phyloP scores from a whole-genome alignment of 2,888 invertebrate species.

The Cosmorhoe ocellata region DNA sequence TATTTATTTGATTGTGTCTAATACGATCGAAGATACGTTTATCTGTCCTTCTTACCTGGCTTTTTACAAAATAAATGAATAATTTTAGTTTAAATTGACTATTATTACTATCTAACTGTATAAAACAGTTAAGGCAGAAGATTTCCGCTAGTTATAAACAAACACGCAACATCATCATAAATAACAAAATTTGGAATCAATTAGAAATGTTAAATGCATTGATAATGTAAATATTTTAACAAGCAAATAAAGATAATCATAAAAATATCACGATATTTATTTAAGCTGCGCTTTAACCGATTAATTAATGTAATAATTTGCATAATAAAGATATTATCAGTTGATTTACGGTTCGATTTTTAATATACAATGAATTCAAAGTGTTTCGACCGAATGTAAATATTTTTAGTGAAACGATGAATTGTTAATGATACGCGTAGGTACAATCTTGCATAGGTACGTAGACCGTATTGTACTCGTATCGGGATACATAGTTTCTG shows the following conservation, averaged over 20 bases:
- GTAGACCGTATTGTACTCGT: no score
- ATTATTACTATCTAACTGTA: no score
- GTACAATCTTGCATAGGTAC: no score
- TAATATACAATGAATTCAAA: constrained; percentile 25
- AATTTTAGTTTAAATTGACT: no score
- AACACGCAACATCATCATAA: not conserved
- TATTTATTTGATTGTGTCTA: no score
- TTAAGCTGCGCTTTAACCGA: constrained; percentile 27
- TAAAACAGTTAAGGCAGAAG: no score
- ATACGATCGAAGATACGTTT: no score
- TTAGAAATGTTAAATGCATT: constrained; percentile 8
- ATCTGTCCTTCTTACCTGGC: no score
- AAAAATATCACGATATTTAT: constrained; percentile 14
- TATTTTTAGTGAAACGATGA: constrained; percentile 10
- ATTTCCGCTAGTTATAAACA: not conserved
- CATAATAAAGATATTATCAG: constrained; percentile 47
- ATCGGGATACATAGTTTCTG: no score
- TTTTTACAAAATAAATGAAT: no score
- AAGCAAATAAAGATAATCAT: constrained; percentile 17
- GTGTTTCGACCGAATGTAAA: constrained; percentile 14
- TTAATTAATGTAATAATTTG: constrained; percentile 46
- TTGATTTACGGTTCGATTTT: constrained; percentile 35
- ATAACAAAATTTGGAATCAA: constrained; percentile 15
- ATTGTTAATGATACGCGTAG: no score
- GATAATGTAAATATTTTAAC: constrained; percentile 13